phyloP scores from a whole-genome alignment of 2,797 vertebrate genomes.

The Sandelia bainsii region DNA sequence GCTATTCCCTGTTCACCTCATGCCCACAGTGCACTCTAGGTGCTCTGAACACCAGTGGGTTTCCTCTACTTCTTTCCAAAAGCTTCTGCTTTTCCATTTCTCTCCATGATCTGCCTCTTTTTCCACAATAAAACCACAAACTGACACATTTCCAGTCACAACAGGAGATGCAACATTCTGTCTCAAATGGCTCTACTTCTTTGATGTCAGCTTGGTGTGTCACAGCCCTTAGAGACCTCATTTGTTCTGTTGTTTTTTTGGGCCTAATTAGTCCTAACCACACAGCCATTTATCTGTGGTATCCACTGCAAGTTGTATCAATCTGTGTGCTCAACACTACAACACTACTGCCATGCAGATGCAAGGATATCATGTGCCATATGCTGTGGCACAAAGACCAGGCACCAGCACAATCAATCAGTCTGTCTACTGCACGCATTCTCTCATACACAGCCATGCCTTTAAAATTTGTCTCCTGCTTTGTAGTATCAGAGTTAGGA shows the following conservation, averaged over 20 bases:
- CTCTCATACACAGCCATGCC: slow-evolving; percentile 1
- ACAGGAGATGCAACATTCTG: too few relatives aligned
- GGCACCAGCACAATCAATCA: slow-evolving; percentile 21
- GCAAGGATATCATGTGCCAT: slow-evolving; percentile 27
- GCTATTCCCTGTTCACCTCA: slow-evolving; percentile 63
- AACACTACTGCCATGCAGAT: slow-evolving; percentile 17
- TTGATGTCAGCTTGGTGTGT: too few relatives aligned
- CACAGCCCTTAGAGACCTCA: too few relatives aligned
- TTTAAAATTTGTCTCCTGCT: slow-evolving; percentile 6
- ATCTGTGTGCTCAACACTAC: slow-evolving; percentile 4
- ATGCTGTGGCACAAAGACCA: slow-evolving; percentile 6
- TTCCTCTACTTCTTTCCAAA: slow-evolving; percentile 2
- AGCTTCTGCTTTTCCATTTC: not conserved
- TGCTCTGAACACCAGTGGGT: slow-evolving; percentile 28
- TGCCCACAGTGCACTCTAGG: slow-evolving; percentile 43
- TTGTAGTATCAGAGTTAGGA: slow-evolving; percentile 26
- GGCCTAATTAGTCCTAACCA: slow-evolving; percentile 13
- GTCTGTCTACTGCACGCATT: slow-evolving; percentile 20
- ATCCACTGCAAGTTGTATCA: slow-evolving; percentile 13
- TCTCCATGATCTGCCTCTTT: not conserved
- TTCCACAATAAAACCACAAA: not conserved
- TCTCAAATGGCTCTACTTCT: too few relatives aligned
- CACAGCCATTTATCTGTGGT: slow-evolving; percentile 22
- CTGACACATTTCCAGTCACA: not conserved
- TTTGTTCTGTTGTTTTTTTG: not conserved